Conservation (phyloP, 2,888 invertebrate genomes). For the Scaptomyza reducta region DNA sequence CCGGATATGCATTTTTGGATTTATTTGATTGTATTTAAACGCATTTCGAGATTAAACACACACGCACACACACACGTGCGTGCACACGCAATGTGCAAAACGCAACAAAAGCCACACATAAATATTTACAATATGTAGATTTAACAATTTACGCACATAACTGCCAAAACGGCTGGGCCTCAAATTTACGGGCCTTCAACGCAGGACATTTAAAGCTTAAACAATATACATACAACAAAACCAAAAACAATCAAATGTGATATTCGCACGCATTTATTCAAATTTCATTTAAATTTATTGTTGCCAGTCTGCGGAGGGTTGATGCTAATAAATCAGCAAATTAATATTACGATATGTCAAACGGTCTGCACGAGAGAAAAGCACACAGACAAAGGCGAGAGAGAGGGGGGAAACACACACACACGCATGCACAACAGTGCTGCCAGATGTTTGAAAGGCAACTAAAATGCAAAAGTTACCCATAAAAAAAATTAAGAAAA, state of each 20-base stretch:
- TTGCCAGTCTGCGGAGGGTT: constrained; percentile 41
- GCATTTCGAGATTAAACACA: constrained; percentile 38
- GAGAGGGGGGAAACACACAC: not conserved
- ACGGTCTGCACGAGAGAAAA: not conserved
- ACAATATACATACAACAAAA: constrained; percentile 19
- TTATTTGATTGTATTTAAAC: constrained; percentile 41
- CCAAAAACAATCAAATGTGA: constrained; percentile 37
- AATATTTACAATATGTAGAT: constrained; percentile 48
- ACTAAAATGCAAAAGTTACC: not conserved
- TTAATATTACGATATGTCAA: constrained; percentile 61
- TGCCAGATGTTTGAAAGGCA: not conserved
- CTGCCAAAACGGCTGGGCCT: constrained; percentile 22
- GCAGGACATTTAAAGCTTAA: constrained; percentile 39
- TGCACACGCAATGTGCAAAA: not conserved
- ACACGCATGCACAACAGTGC: not conserved
- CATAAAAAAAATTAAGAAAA: not conserved
- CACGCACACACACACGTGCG: not conserved
- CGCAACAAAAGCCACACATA: constrained; percentile 46
- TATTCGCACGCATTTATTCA: constrained; percentile 63
- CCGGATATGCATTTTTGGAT: constrained; percentile 46
- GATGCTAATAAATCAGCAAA: constrained; percentile 70
- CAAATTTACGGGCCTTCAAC: constrained; percentile 32
- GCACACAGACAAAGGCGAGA: not conserved
- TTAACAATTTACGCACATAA: constrained; percentile 35
- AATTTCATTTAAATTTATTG: constrained; percentile 74